Base-by-base conservation (phyloP, 1,140 invertebrate genomes). In the Drosophila ananassae region DNA sequence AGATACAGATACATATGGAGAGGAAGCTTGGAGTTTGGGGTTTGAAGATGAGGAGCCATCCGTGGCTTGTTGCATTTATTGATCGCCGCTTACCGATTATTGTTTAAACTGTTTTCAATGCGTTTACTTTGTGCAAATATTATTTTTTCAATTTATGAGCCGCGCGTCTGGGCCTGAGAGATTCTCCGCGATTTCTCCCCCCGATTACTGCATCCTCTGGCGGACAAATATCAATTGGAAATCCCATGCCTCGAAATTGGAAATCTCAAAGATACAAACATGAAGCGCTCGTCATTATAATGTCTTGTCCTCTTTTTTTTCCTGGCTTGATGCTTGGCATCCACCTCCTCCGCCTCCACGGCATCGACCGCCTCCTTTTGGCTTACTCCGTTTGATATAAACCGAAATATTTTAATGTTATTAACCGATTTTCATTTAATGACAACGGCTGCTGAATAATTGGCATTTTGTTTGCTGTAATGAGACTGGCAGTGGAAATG, bases 51-150 rank as follows among this genome's bases (percentile, higher is more conserved):
- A 44, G 44, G 63, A 67, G 60, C 60, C 47, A 64, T 52, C 59
- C 61, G 62, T 32, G 52, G 66, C 52, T 56, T 41, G 63, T 48
- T 69, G 66, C 66, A 69, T 89, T 89, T 89, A 89, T 89, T 89
- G 83, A 89, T 89, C 84, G 84, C 63, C 76, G 84, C 84, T 52
- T 77, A 77, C 64, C 83, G 84, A 89, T 89, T 89, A 89, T 89
- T 89, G 83, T 89, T 89, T 89, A 89, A 89, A 89, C 84, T 89
- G 84, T 89, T 89, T 89, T 89, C 83, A 89, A 89, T 89, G 83
- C 83, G 83, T 89, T 89, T 89, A 89, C 83, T 79, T 63, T 79
- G 79, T 73, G 83, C 68, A 89, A 89, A 89, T 89, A 89, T 89
- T 89, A 89, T 89, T 89, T 79, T 83, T 89, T 77, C 83, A 89